Evolutionary conservation across 2,888 invertebrate genomes (phyloP).

Genomic region (Pteria penguin): DNA sequence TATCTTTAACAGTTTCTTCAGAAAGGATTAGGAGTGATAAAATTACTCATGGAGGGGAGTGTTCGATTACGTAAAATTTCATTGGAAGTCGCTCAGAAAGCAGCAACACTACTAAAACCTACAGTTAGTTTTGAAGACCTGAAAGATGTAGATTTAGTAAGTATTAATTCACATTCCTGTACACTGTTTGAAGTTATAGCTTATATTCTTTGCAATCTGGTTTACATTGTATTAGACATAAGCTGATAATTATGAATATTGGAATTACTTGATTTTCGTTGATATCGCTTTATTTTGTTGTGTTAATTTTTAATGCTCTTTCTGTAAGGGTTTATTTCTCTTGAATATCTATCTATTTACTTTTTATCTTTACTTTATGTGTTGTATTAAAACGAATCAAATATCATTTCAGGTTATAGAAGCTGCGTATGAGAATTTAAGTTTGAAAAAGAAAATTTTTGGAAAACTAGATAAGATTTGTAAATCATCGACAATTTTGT

Average conservation of each 20-base stretch:
- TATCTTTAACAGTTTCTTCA: conserved; percentile 66
- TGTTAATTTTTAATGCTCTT: no score
- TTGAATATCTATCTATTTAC: no score
- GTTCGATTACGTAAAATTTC: conserved; percentile 70
- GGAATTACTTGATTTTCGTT: no score
- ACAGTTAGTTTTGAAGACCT: conserved; percentile 63
- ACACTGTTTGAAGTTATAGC: no score
- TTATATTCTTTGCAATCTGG: no score
- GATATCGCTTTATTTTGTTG: no score
- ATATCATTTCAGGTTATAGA: conserved; percentile 79
- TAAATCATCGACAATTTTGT: conserved; percentile 74
- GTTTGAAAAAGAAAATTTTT: conserved; percentile 78
- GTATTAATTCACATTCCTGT: no score
- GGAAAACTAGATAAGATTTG: conserved; percentile 77
- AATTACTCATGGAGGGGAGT: conserved; percentile 64
- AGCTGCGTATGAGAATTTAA: conserved; percentile 79
- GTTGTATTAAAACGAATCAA: no score
- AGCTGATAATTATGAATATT: no score
- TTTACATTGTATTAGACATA: no score
- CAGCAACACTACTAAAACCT: conserved; percentile 62
- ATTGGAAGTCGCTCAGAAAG: conserved; percentile 57
- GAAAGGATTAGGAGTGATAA: conserved; percentile 64
- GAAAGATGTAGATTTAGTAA: conserved; percentile 71
- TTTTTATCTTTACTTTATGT: no score
- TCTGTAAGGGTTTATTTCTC: no score